Evolutionary conservation across 2,797 vertebrate species (phyloP), one percentile per base, ranked within the genome.

Genomic region (Tamandua tetradactyla): DNA sequence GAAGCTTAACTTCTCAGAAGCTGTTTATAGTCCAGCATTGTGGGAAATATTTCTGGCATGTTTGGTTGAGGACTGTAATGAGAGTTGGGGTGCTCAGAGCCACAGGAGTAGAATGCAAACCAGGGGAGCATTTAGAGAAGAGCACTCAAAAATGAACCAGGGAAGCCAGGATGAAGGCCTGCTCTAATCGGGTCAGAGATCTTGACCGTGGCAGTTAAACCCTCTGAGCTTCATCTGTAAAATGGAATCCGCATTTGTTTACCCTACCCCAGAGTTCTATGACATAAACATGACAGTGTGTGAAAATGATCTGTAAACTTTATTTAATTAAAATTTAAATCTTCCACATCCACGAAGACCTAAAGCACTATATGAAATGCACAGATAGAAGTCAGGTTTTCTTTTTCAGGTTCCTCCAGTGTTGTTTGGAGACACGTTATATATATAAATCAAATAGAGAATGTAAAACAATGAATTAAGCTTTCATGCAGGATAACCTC

Each of bases 301-400:
- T 44, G 64, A 22, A 57, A 52, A 6, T 32, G 2, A 59, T 55
- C 62, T 71, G 8, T 40, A 59, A 35, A 75, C 1, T 82, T 78
- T 32, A 78, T 72, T 55, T 79, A 92, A 94, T 74, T 61, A 93
- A 87, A 85, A 32, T 76, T 72, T 80, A 82, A 64, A 44, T 80
- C n/a, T 85, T 64, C 47, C 22, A 57, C 17, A 76, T 62, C 9
- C 22, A 47, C 7, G 37, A 94, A 9, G 4, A 69, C 9, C 40
- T 68, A 69, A 90, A 89, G 44, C 5, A 44, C 52, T 62, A 17
- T 7, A 64, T 59, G 25, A 30, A 83, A 61, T 66, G 32, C 30
- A 32, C 25, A 68, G 22, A 61, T 14, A 71, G 18, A 79, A 30
- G 14, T 49, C 11, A 89, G 18, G 12, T 78, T 27, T 68, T 32